Evolutionary conservation across 2,113 vertebrate genomes (phyloP), one percentile per base, ranked within the genome.

Genomic region (Oncorhynchus clarkii): DNA sequence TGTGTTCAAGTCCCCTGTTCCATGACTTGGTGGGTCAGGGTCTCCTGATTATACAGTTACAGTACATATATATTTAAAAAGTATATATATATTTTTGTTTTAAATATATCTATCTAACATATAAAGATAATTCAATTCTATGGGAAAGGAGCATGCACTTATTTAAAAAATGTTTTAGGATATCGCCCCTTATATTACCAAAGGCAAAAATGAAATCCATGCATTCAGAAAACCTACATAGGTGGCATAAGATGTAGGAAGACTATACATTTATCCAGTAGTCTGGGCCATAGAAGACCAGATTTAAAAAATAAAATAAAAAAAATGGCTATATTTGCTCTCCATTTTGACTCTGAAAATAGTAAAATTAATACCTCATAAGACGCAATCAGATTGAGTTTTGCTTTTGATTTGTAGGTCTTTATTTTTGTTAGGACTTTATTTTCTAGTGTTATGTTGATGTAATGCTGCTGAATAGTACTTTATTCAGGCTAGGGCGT

Each of bases 61-160:
- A 67, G 45, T 45, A 75, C 57, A 45, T 79, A 82, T 83, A 88
- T 91, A 88, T 89, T 45, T 45, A 45, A 45, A 87, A 85, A 72
- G 81, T 45, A 88, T 85, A 88, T 45, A 82, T 90, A 80, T 91
- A 82, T 88, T 80, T 87, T 92, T 91, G 89, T 86, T 90, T 88
- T 79, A 91, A 93, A 93, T 92, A 74, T 94, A 90, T 89, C 86
- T 90, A 92, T 89, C 83, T 85, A 89, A 88, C 72, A 72, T 78
- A 74, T 80, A 88, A 88, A 90, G 86, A 89, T 88, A 80, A 93
- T 93, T 88, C 89, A 88, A 92, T 94, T 95, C 84, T 88, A 87
- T 93, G 88, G 93, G 93, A 95, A 94, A 94, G 93, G 94, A 96
- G 95, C 96, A 97, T 98, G 96, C 96, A 97, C 97, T 98, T 97